A percentile compares a stretch with the other conserved stretches of the same genome.
Conservation (phyloP, 2,797 vertebrate genomes). For the Hemibagrus guttatus region DNA sequence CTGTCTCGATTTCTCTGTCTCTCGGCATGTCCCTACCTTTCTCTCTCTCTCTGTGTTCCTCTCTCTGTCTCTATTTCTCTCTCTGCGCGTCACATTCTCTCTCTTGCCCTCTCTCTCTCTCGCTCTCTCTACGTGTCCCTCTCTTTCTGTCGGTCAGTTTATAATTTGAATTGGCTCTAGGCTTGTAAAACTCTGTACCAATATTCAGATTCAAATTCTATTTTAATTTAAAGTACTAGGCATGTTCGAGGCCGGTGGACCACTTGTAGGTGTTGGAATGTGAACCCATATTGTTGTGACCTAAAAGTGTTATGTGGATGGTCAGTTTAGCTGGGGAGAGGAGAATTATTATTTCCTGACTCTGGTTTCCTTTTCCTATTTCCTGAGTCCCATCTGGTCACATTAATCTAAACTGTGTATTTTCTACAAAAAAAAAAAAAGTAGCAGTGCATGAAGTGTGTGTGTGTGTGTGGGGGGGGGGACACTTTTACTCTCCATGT, state of each 20-base stretch:
- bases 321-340: neutral
- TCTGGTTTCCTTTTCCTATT: neutral
- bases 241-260: neutral
- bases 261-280: neutral
- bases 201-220: neutral
- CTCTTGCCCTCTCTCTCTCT: neutral
- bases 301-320: neutral
- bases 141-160: neutral
- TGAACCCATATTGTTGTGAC: neutral
- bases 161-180: neutral
- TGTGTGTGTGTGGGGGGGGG: neutral
- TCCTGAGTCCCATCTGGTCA: neutral
- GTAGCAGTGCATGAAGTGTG: neutral
- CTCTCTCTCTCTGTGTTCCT: neutral
- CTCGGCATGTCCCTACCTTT: too few species aligned
- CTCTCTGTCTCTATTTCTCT: neutral
- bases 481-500: neutral
- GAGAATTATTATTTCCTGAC: slow-evolving; percentile 8
- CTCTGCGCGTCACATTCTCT: too few species aligned
- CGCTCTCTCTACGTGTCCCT: neutral
- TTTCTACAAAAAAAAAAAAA: neutral
- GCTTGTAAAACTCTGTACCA: neutral
- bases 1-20: neutral
- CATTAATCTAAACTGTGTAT: neutral
- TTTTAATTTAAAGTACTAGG: neutral